Percentiles rank a stretch among this genome's conserved stretches.
These are phyloP conservation scores for Sebastes matsubarae DNA, from an alignment of 2,797 vertebrate genomes.

Conservation along the genomic window DNA sequence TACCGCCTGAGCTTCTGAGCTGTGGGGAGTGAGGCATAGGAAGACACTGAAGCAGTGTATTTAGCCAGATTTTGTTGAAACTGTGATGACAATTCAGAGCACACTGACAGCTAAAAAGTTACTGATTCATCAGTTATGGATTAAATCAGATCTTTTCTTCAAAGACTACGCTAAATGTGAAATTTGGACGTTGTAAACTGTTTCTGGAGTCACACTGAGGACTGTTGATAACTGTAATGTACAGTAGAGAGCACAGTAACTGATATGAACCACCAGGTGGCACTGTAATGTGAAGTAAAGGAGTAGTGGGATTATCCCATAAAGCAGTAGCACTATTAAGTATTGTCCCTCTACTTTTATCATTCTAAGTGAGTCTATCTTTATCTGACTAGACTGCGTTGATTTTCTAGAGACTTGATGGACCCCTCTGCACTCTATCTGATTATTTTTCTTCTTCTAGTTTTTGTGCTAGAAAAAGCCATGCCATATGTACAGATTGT, in stretches of 20 bases:
- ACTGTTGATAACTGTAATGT: neutral
- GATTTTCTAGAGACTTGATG: constrained; percentile 46
- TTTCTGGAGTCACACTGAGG: neutral
- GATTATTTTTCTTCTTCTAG: constrained; percentile 53
- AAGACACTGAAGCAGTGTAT: neutral
- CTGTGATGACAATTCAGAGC: neutral
- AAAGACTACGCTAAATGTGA: neutral
- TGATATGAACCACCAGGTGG: constrained; percentile 63
- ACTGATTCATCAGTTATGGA: neutral
- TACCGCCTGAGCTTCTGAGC: neutral
- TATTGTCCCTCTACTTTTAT: constrained; percentile 55
- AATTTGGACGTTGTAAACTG: neutral
- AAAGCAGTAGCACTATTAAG: constrained; percentile 20
- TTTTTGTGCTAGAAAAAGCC: constrained; percentile 77
- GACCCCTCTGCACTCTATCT: constrained; percentile 48
- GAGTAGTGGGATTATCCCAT: constrained; percentile 2
- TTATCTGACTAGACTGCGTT: constrained; percentile 48
- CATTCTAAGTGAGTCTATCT: constrained; percentile 39
- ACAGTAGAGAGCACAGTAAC: constrained; percentile 38
- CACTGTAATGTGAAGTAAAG: constrained; percentile 49
- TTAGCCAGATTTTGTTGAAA: neutral
- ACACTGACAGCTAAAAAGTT: neutral
- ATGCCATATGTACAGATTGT: constrained; percentile 82
- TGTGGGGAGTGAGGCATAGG: neutral
- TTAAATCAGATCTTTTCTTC: neutral